Evolutionary conservation across 1,140 invertebrate species (phyloP).

Genomic region (Rhagoletis pomonella): DNA sequence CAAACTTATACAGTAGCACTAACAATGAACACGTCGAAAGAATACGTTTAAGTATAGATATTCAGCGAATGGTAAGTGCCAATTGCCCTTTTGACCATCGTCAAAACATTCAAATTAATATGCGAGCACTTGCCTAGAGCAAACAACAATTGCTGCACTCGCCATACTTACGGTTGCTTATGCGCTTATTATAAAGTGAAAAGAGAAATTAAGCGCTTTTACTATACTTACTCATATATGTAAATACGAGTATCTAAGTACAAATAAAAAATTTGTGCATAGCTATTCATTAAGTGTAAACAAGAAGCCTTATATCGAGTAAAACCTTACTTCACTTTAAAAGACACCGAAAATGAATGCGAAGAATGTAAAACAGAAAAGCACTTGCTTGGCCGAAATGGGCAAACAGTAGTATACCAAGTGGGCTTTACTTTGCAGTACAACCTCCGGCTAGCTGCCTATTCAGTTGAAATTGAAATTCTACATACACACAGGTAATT

Average conservation of each 20-base stretch:
- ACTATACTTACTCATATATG: neutral
- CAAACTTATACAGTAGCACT: too few relatives aligned
- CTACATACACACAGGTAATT: neutral
- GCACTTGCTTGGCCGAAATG: conserved; percentile 2
- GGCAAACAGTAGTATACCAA: neutral
- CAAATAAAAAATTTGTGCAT: neutral
- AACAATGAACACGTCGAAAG: too few relatives aligned
- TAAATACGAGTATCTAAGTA: neutral
- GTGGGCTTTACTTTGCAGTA: neutral
- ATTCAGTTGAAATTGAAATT: neutral
- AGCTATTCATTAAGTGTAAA: neutral
- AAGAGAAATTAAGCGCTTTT: conserved; percentile 31
- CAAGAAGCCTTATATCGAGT: too few relatives aligned
- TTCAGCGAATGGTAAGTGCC: neutral
- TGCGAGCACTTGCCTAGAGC: conserved; percentile 7
- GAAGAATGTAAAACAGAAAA: neutral
- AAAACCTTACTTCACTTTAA: neutral
- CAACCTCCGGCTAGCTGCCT: neutral
- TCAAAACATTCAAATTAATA: neutral
- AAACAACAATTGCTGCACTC: neutral
- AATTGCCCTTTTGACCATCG: conserved; percentile 31
- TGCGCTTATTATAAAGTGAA: conserved; percentile 22
- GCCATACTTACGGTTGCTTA: neutral
- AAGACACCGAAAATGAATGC: neutral
- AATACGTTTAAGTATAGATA: too few relatives aligned